Conservation (phyloP, 2,113 vertebrate genomes). For the Heterochromis multidens region DNA sequence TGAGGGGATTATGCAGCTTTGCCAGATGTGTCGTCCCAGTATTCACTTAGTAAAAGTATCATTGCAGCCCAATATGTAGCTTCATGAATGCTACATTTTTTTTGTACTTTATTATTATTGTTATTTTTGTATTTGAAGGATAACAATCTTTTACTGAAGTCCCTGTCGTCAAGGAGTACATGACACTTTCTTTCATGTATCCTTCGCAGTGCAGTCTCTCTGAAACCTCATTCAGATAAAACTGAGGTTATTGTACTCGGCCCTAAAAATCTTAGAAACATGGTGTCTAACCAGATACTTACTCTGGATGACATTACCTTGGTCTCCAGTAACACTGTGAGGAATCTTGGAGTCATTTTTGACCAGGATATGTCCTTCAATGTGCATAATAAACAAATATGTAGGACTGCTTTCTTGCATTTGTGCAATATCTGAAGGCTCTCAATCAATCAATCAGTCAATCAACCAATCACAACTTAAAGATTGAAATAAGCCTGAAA, state of each 20-base stretch:
- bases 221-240: no score
- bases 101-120: no score
- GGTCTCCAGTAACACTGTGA: background rate
- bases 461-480: background rate
- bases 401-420: background rate
- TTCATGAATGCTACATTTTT: background rate
- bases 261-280: no score
- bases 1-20: no score
- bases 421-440: background rate
- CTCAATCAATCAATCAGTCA: background rate
- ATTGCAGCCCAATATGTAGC: background rate
- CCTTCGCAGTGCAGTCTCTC: no score
- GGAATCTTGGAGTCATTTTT: background rate
- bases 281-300: no score
- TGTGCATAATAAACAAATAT: background rate
- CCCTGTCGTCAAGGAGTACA: background rate
- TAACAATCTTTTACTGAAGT: background rate
- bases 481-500: background rate
- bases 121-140: background rate
- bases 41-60: background rate
- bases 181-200: background rate
- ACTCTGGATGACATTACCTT: accelerated
- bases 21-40: background rate
- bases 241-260: no score
- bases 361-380: background rate